Evolutionary conservation across 2,113 vertebrate species (phyloP).

Genomic region (Corythornis madagascariensis): DNA sequence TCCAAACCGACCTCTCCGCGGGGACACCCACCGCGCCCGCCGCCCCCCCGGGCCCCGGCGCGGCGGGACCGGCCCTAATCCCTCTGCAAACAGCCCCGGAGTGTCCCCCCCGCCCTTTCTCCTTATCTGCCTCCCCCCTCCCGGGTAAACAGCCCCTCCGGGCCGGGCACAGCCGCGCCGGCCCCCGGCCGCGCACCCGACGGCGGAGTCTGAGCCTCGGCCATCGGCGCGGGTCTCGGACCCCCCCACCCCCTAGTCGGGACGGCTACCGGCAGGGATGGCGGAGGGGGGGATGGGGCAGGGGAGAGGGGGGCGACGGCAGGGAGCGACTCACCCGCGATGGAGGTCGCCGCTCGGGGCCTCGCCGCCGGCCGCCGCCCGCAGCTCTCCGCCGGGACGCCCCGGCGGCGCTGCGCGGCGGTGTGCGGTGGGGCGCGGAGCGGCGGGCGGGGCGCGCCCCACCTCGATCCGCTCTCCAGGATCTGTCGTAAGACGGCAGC

Average conservation of each 20-base stretch:
- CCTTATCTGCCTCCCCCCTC: background rate
- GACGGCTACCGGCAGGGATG: background rate
- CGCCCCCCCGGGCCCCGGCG: slow-evolving; percentile 33
- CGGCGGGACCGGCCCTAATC: slow-evolving; percentile 32
- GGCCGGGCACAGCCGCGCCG: background rate
- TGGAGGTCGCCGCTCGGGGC: background rate
- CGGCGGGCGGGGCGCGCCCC: background rate
- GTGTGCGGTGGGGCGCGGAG: background rate
- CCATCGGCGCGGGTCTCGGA: background rate
- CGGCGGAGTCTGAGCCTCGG: background rate
- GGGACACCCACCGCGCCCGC: slow-evolving; percentile 53
- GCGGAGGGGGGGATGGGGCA: background rate
- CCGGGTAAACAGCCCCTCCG: too few species aligned
- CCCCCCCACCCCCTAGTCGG: background rate
- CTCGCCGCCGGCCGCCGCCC: background rate
- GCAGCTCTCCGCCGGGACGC: background rate
- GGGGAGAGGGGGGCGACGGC: background rate
- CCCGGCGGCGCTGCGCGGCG: background rate
- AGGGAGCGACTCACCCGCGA: slow-evolving; percentile 50
- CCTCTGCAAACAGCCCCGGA: slow-evolving; percentile 32
- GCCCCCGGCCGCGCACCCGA: background rate
- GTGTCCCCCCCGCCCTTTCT: background rate
- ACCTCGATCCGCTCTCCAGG: too few species aligned
- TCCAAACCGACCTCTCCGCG: slow-evolving; percentile 67
- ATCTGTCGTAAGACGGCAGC: too few species aligned